These are phyloP conservation scores for Ptilonorhynchus violaceus DNA, from an alignment of 2,113 vertebrate species.

Conservation along the genomic window DNA sequence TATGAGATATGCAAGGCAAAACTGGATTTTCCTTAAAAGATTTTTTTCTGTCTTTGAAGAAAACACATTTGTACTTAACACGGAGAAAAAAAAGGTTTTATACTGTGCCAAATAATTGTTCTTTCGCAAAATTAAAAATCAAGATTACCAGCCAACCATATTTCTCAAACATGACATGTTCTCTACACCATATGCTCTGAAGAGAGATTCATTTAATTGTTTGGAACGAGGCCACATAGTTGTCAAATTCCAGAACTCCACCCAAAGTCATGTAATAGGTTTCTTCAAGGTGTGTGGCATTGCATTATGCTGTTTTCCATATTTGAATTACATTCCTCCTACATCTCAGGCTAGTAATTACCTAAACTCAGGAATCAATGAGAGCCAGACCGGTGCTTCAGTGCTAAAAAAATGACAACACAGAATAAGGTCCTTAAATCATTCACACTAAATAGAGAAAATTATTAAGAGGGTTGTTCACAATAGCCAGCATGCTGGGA, in stretches of 20 bases:
- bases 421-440: neutral
- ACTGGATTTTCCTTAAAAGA: neutral
- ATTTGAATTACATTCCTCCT: slow-evolving; percentile 10
- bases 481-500: neutral
- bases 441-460: neutral
- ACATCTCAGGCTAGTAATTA: neutral
- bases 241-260: slow-evolving; percentile 33
- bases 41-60: neutral
- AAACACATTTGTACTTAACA: neutral
- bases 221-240: slow-evolving; percentile 40
- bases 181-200: slow-evolving; percentile 48
- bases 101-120: slow-evolving; percentile 49
- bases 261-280: slow-evolving; percentile 27
- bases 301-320: neutral
- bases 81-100: neutral
- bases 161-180: slow-evolving; percentile 60
- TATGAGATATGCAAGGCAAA: neutral
- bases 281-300: slow-evolving; percentile 26
- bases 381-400: neutral
- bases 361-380: neutral
- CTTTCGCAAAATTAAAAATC: slow-evolving; percentile 51
- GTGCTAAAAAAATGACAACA: neutral
- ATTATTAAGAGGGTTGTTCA: neutral
- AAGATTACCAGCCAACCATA: slow-evolving; percentile 52
- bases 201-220: slow-evolving; percentile 54